Evolutionary conservation across 2,888 invertebrate genomes (phyloP).

Genomic region (Sphaeridia pumilis): DNA sequence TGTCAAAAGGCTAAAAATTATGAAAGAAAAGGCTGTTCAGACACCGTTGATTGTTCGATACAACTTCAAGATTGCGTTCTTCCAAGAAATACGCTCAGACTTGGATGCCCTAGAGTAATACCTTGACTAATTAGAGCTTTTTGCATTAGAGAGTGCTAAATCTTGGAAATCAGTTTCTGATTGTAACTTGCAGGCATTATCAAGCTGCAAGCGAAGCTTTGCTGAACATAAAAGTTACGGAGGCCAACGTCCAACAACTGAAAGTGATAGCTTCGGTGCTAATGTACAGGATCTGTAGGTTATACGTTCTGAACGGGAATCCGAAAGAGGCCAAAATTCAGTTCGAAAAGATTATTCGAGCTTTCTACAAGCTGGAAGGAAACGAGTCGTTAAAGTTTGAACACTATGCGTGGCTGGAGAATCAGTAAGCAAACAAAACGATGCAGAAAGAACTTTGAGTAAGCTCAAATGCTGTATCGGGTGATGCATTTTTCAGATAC

Average conservation of each 20-base stretch:
- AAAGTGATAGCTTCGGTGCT: conserved; percentile 89
- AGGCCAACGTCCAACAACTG: conserved; percentile 84
- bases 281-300: conserved; percentile 85
- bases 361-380: conserved; percentile 66
- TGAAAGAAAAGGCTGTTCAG: conserved; percentile 80
- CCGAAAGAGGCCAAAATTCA: conserved; percentile 92
- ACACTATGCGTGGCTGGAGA: conserved; percentile 88
- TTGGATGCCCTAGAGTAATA: conserved; percentile 50
- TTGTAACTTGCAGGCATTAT: conserved; percentile 21
- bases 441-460: not conserved
- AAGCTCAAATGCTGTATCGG: not conserved
- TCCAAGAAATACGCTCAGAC: conserved; percentile 88
- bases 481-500: conserved; percentile 17
- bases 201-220: conserved; percentile 25
- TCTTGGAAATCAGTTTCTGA: not conserved
- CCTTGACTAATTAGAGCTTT: not conserved
- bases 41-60: conserved; percentile 86
- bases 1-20: conserved; percentile 46
- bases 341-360: conserved; percentile 80
- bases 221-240: conserved; percentile 42
- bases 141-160: too few species aligned
- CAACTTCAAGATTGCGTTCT: conserved; percentile 92
- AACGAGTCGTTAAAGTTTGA: conserved; percentile 80
- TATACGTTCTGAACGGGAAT: conserved; percentile 76
- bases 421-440: conserved; percentile 54